phyloP scores from a whole-genome alignment of 2,113 vertebrate genomes.

The Eretmodus cyanostictus region DNA sequence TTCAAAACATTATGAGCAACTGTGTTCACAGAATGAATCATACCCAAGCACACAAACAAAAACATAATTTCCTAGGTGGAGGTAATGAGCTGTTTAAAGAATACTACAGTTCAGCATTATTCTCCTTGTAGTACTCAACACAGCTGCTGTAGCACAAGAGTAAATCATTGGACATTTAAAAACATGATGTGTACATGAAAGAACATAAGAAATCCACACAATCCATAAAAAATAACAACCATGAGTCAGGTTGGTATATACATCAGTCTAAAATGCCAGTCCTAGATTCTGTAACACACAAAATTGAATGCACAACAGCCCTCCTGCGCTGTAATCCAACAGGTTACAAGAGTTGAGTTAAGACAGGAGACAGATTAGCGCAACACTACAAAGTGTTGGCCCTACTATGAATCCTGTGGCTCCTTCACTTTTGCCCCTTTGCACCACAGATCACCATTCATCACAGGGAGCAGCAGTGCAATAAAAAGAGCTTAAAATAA shows the following conservation, averaged over 20 bases:
- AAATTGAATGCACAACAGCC: neutral
- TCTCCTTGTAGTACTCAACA: neutral
- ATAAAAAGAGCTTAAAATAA: neutral
- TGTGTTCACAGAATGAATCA: neutral
- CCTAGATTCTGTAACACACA: neutral
- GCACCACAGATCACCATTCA: neutral
- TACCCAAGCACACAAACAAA: neutral
- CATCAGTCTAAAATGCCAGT: neutral
- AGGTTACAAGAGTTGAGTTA: neutral
- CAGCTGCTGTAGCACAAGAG: neutral
- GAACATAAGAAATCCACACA: neutral
- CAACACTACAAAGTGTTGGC: neutral
- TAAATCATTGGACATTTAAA: neutral
- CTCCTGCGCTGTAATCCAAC: neutral
- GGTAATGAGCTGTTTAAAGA: neutral
- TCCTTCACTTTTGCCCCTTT: neutral
- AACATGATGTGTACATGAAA: neutral
- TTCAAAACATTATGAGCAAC: neutral
- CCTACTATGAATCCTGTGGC: conserved; percentile 5
- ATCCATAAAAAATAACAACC: neutral
- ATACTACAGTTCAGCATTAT: neutral
- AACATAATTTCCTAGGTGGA: neutral
- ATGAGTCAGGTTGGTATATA: neutral
- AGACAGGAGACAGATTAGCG: neutral
- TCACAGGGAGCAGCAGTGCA: neutral